Base-by-base conservation (phyloP, 2,888 invertebrate species). In the Alentia gelatinosa region DNA sequence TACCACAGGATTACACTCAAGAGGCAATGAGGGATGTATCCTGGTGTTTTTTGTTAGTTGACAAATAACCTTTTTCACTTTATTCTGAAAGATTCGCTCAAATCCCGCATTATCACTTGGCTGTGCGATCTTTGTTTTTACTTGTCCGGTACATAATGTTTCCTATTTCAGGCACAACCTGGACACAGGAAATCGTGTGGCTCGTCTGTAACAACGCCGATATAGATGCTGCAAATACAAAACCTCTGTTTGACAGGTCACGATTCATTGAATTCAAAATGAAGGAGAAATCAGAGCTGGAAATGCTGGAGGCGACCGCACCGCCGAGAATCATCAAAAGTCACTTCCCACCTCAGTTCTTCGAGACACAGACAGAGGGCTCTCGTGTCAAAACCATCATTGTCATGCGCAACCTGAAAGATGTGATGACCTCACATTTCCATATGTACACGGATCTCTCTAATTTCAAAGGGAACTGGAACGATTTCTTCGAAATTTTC, bases 121-220 rank as follows among this genome's bases (percentile, higher is more conserved):
- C n/a, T n/a, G n/a, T n/a, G n/a, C n/a, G n/a, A n/a, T n/a, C n/a
- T n/a, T n/a, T n/a, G n/a, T n/a, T n/a, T n/a, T n/a, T n/a, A n/a
- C n/a, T n/a, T n/a, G n/a, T n/a, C n/a, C n/a, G n/a, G n/a, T n/a
- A n/a, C n/a, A n/a, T n/a, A n/a, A n/a, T n/a, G n/a, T n/a, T n/a
- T n/a, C n/a, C n/a, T n/a, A n/a, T n/a, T n/a, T n/a, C 37, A 75
- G 75, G 75, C 30, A 75, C 75, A 30, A 75, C 75, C n/a, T 75
- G 75, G 75, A 75, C 75, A 26, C 35, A 30, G 19, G 75, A 75
- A 33, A 75, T 75, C 15, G 26, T 26, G n/a, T 75, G 75, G 75
- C 75, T 75, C 7, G 19, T 75, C 26, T 35, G 9, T 5, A 75
- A 75, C 37, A 37, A 75, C 19, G 75, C 26, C 26, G 75, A 75